Evolutionary conservation across 2,888 invertebrate genomes (phyloP), one percentile per base, ranked within the genome.

Genomic region (Deilephila elpenor): DNA sequence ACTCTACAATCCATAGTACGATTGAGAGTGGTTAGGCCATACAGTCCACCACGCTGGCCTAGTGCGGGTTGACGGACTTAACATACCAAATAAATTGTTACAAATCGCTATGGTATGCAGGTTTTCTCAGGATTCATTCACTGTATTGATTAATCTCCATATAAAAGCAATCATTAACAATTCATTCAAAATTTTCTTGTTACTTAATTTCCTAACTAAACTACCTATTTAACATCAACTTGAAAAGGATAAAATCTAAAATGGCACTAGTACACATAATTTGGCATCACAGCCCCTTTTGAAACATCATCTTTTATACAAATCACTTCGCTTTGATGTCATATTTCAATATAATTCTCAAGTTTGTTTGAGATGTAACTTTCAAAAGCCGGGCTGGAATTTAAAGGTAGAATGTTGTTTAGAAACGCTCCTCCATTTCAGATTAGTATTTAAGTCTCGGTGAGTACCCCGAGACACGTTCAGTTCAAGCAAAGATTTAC

Each of bases 401-500:
- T 72, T 62, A 64, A 61, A 64, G n/a, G 72, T 34, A 17, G 25
- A 72, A 64, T 62, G 72, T 53, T 51, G 8, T 72, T 62, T 56
- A 44, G 53, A 62, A 64, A 19, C 62, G 56, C 53, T 17, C 25
- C 14, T 62, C 51, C 25, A 64, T 72, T 72, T 64, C 53, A 62
- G 72, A 62, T 72, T 72, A 64, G 61, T 62, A 72, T 62, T 72
- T 60, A 64, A 72, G 72, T 34, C 72, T 64, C 25, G 56, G 7
- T 8, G 62, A 34, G 62, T 25, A 37, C 32, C 19, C 62, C 34
- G 62, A 72, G 32, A 34, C 72, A 72, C 72, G 72, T 56, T 20
- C 62, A 17, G 62, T 34, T 20, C 61, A 20, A 51, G n/a, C 17
- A 53, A 56, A 62, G 72, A 62, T 56, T 64, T 20, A 34, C 34